Conservation (phyloP, 2,888 invertebrate species). For the Heliconius sara region DNA sequence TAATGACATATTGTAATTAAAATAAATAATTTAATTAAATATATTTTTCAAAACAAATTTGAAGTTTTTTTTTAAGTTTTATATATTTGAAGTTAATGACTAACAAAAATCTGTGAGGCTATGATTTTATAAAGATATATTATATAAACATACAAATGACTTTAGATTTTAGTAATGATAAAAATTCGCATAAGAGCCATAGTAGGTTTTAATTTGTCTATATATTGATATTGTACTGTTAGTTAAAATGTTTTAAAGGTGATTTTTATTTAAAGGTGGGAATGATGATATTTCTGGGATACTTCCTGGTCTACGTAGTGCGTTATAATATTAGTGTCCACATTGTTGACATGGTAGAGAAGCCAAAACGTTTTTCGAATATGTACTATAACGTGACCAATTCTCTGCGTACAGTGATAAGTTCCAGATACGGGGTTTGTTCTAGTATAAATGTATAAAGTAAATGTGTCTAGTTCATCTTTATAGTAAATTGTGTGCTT, state of each 20-base stretch:
- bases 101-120: conserved; percentile 40
- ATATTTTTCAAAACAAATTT: conserved; percentile 28
- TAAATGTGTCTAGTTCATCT: neutral
- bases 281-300: conserved; percentile 84
- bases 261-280: conserved; percentile 64
- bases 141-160: neutral
- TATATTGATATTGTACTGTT: neutral
- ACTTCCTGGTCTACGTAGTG: conserved; percentile 73
- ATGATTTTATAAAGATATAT: conserved; percentile 21
- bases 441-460: neutral
- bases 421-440: conserved; percentile 47
- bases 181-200: conserved; percentile 72
- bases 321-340: conserved; percentile 78
- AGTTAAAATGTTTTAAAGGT: neutral
- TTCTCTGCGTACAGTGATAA: conserved; percentile 38
- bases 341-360: conserved; percentile 72
- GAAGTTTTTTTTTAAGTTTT: conserved; percentile 5
- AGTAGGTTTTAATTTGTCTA: conserved; percentile 59
- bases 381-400: conserved; percentile 37
- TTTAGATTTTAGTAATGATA: conserved; percentile 58
- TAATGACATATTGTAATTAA: conserved; percentile 32
- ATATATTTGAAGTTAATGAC: neutral
- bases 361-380: conserved; percentile 48
- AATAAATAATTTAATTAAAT: conserved; percentile 37
- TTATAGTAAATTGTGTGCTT: neutral